Evolutionary conservation across 2,888 invertebrate species (phyloP).

Genomic region (Lissocephala sabroskyi): DNA sequence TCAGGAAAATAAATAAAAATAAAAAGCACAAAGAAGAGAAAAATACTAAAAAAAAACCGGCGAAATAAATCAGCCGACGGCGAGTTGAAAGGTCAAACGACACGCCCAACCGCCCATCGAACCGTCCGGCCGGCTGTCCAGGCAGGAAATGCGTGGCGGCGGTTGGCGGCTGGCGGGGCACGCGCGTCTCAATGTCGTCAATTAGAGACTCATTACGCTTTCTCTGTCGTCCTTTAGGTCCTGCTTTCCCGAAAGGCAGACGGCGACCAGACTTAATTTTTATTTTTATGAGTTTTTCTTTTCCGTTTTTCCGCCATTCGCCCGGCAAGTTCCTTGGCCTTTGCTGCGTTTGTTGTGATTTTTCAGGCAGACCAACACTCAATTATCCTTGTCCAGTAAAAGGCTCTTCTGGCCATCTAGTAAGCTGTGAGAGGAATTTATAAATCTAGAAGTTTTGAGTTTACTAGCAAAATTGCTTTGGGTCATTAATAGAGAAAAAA

Average conservation of each 20-base stretch:
- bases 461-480: too few species aligned
- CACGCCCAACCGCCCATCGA: constrained; percentile 1
- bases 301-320: constrained; percentile 13
- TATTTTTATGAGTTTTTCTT: constrained; percentile 9
- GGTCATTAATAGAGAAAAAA: too few species aligned
- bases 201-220: constrained; percentile 70
- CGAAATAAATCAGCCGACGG: constrained; percentile 61
- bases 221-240: too few species aligned
- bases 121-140: neutral
- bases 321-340: constrained; percentile 10
- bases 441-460: too few species aligned
- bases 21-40: constrained; percentile 57
- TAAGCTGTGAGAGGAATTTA: too few species aligned
- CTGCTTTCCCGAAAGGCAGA: too few species aligned
- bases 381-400: too few species aligned
- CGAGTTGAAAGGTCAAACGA: constrained; percentile 4
- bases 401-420: constrained; percentile 7
- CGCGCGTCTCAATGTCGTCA: constrained; percentile 56
- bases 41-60: constrained; percentile 48
- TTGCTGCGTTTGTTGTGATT: constrained; percentile 21
- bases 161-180: neutral
- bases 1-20: constrained; percentile 40
- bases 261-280: constrained; percentile 62
- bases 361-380: too few species aligned
- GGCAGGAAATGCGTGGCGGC: neutral